Base-by-base conservation (phyloP, 2,888 invertebrate species). In the Xylocampa areola region DNA sequence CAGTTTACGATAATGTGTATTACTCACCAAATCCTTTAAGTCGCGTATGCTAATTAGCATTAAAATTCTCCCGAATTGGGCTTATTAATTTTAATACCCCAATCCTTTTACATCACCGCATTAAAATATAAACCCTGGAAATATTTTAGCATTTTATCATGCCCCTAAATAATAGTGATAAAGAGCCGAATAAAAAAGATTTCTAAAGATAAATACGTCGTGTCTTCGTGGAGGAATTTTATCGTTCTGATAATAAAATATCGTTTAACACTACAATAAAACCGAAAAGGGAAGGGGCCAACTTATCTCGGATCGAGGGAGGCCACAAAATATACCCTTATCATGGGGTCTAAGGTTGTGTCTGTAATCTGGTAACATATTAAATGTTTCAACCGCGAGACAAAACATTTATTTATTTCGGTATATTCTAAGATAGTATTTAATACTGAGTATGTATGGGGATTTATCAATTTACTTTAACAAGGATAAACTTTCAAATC, bases 161-260 rank as follows among this genome's bases (percentile, higher is more conserved):
- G 61, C 73, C 84, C 80, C 83, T 92, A 91, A 91, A 91, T 90
- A 90, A 91, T 80, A 81, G 86, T 89, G 91, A 91, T 91, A 90
- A 88, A 90, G 83, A 81, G 80, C 71, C 81, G 81, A 87, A 89
- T 88, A 88, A 92, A 92, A 87, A 89, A 88, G 86, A 87, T 89
- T 77, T 79, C 77, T 63, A 72, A 72, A 87, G 89, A 91, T 90
- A 91, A 88, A 88, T 82, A 78, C 72, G 67, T 72, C 73, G 80
- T 78, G 81, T 79, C 75, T 57, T 65, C 67, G 78, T 74, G 77
- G 77, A 78, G 79, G 84, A 73, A 80, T 87, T 88, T 90, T 90
- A 89, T 90, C 87, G 81, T 73, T 67, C 62, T 79, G 84, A 87
- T 89, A 87, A 89, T 91, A 89, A 90, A 90, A 87, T 90, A 91